Conservation (phyloP, 2,113 vertebrate species). For the Trichechus manatus region DNA sequence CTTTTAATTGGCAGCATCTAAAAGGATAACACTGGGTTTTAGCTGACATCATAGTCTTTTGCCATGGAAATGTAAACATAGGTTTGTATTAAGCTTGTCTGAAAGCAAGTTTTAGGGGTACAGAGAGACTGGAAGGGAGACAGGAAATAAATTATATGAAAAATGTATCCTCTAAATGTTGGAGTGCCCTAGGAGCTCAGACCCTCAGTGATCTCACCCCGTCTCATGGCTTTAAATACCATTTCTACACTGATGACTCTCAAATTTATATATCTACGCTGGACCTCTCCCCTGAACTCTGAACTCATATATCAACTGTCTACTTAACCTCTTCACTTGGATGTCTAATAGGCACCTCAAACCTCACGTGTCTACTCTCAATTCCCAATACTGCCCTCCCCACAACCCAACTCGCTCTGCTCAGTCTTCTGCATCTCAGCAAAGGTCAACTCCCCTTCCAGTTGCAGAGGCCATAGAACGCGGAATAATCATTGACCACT, state of each 20-base stretch:
- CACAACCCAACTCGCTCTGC: neutral
- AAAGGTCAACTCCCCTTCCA: neutral
- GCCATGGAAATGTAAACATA: constrained; percentile 88
- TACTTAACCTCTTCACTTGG: neutral
- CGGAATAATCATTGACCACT: neutral
- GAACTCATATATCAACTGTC: neutral
- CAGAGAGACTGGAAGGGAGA: neutral
- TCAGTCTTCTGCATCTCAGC: neutral
- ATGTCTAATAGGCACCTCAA: neutral
- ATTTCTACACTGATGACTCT: constrained; percentile 8
- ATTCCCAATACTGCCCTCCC: neutral
- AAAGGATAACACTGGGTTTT: constrained; percentile 81
- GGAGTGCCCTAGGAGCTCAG: neutral
- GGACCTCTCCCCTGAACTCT: constrained; percentile 6
- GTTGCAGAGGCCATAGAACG: neutral
- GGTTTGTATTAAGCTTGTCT: constrained; percentile 83
- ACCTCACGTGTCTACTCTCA: neutral
- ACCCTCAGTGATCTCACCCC: constrained; percentile 44
- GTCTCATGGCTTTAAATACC: constrained; percentile 37
- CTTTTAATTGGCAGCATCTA: constrained; percentile 85
- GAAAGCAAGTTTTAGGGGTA: constrained; percentile 65
- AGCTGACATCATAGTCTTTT: constrained; percentile 87
- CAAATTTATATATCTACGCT: constrained; percentile 3
- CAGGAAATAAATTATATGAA: constrained; percentile 47
- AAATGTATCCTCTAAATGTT: neutral